Percentiles rank a stretch among this genome's conserved stretches.
phyloP scores from a whole-genome alignment of 2,113 vertebrate species.

The Coregonus clupeaformis region DNA sequence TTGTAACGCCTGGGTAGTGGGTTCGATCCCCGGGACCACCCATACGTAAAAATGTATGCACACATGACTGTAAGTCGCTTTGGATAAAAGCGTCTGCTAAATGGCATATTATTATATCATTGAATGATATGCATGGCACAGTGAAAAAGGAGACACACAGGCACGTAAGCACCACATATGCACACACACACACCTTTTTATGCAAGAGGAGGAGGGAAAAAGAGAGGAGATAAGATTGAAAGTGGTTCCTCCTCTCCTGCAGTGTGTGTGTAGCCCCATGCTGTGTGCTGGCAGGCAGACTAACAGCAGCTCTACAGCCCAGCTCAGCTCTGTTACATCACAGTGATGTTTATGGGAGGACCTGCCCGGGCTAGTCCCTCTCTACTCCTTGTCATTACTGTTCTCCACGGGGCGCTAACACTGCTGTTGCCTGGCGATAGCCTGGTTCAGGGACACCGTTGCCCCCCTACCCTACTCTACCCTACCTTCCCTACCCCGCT shows the following conservation, averaged over 20 bases:
- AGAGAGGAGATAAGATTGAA: neutral
- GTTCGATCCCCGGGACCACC: too few species aligned
- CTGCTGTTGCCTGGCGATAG: slow-evolving; percentile 2
- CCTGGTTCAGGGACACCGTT: neutral
- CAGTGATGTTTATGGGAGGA: slow-evolving; percentile 28
- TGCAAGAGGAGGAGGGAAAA: neutral
- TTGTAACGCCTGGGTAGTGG: too few species aligned
- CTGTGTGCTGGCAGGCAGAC: slow-evolving; percentile 27
- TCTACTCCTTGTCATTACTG: slow-evolving; percentile 22
- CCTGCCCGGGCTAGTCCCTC: neutral
- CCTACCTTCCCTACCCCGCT: too few species aligned
- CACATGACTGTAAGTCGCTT: too few species aligned
- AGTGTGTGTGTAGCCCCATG: slow-evolving; percentile 24
- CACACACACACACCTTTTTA: too few species aligned
- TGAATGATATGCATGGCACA: too few species aligned
- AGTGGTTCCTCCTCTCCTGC: slow-evolving; percentile 23
- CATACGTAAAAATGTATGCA: too few species aligned
- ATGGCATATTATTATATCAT: too few species aligned
- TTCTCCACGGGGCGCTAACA: slow-evolving; percentile 12
- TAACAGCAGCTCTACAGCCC: slow-evolving; percentile 13
- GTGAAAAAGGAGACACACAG: neutral
- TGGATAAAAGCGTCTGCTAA: too few species aligned
- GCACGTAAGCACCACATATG: too few species aligned
- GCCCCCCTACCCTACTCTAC: neutral
- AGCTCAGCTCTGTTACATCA: neutral